Conservation (phyloP, 2,888 invertebrate species). For the Eupithecia subumbrata region DNA sequence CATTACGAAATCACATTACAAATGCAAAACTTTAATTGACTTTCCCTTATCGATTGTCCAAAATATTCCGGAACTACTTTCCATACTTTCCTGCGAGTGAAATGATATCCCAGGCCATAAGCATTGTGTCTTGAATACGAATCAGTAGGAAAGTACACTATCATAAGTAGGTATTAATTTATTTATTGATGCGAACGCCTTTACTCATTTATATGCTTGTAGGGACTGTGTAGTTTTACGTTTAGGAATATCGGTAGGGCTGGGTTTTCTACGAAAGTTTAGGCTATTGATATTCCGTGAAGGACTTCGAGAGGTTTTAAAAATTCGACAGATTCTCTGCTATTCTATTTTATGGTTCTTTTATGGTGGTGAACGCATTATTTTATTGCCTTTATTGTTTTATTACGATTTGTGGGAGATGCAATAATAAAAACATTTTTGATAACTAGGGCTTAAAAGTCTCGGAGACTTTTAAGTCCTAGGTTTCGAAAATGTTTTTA, state of each 20-base stretch:
- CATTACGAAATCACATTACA: slow-evolving; percentile 40
- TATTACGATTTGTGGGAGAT: neutral
- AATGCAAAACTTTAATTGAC: slow-evolving; percentile 62
- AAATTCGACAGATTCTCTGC: neutral
- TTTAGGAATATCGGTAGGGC: slow-evolving; percentile 47
- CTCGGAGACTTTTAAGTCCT: neutral
- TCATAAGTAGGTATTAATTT: slow-evolving; percentile 75
- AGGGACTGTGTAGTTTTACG: slow-evolving; percentile 44
- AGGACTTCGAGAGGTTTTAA: neutral
- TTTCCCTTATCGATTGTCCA: slow-evolving; percentile 76
- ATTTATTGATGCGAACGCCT: slow-evolving; percentile 61
- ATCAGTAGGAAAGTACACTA: slow-evolving; percentile 75
- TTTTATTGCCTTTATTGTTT: neutral
- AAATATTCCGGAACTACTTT: slow-evolving; percentile 80
- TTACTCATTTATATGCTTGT: slow-evolving; percentile 53
- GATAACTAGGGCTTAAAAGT: no score
- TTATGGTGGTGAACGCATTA: neutral
- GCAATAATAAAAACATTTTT: no score
- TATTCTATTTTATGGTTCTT: neutral
- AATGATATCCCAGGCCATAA: slow-evolving; percentile 75
- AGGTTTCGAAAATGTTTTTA: neutral
- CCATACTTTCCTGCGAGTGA: slow-evolving; percentile 80
- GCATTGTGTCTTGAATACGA: slow-evolving; percentile 63
- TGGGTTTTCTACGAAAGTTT: slow-evolving; percentile 24
- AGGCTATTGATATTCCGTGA: neutral